These are phyloP conservation scores for Rhodeus uyekii DNA, from an alignment of 2,797 vertebrate species.

Conservation along the genomic window DNA sequence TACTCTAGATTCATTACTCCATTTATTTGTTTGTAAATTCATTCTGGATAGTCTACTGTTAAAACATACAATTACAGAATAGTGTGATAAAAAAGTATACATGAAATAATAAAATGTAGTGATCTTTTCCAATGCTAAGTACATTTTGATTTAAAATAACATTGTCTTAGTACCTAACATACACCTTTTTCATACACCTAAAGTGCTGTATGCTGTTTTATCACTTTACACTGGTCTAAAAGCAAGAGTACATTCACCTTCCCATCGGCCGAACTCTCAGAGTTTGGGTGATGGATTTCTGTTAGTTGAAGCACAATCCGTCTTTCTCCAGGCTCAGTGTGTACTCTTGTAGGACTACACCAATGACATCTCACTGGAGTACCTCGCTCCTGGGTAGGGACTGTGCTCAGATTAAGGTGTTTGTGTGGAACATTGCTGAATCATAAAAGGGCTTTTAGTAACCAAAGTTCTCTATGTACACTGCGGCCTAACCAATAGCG, in stretches of 20 bases:
- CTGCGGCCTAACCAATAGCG: conserved; percentile 6
- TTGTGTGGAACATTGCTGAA: conserved; percentile 47
- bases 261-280: conserved; percentile 46
- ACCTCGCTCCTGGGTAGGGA: neutral
- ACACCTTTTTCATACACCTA: neutral
- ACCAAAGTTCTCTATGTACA: conserved; percentile 33
- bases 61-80: neutral
- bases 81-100: neutral
- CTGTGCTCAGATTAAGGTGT: conserved; percentile 38
- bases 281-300: conserved; percentile 48
- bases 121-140: neutral
- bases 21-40: neutral
- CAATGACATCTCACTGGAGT: conserved; percentile 53
- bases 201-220: conserved; percentile 4
- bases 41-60: neutral
- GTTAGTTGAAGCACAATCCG: conserved; percentile 42
- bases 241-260: conserved; percentile 49
- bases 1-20: neutral
- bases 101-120: neutral
- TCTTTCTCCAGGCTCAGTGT: conserved; percentile 44
- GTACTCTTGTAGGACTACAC: conserved; percentile 43
- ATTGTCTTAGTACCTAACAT: neutral
- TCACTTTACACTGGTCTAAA: conserved; percentile 13
- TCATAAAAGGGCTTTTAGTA: conserved; percentile 55
- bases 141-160: neutral